These are phyloP conservation scores for Drosophila jambulina DNA, from an alignment of 1,140 invertebrate species.

Conservation along the genomic window DNA sequence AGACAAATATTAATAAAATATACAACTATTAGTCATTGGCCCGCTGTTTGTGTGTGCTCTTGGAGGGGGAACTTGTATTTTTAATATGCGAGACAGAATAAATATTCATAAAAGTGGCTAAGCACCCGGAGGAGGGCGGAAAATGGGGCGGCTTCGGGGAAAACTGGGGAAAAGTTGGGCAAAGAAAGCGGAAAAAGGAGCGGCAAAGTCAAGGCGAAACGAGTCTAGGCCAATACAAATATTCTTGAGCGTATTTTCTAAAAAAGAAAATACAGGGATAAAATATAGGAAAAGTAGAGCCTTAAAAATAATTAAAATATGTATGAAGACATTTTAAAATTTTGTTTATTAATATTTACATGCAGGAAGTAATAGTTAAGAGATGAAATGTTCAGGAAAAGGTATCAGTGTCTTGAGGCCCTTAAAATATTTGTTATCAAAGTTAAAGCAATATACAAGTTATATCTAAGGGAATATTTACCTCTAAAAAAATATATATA, in stretches of 20 bases:
- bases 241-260: neutral
- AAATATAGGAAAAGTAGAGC: too few species aligned
- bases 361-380: neutral
- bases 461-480: neutral
- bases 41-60: slow-evolving; percentile 50
- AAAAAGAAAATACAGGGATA: neutral
- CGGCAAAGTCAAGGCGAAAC: slow-evolving; percentile 43
- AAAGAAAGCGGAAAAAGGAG: slow-evolving; percentile 13
- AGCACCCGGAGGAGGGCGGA: slow-evolving; percentile 14
- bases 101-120: slow-evolving; percentile 79
- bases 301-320: neutral
- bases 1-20: slow-evolving; percentile 84
- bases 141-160: neutral
- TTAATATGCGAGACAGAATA: slow-evolving; percentile 81
- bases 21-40: slow-evolving; percentile 83
- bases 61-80: slow-evolving; percentile 62
- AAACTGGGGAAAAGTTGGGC: neutral
- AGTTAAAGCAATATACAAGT: neutral
- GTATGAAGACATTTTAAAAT: neutral
- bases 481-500: neutral
- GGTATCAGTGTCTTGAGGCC: neutral
- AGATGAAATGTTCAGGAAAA: neutral
- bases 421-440: neutral
- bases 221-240: slow-evolving; percentile 20
- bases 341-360: neutral